Evolutionary conservation across 2,113 vertebrate genomes (phyloP).

Genomic region (Hemibagrus wyckioides): DNA sequence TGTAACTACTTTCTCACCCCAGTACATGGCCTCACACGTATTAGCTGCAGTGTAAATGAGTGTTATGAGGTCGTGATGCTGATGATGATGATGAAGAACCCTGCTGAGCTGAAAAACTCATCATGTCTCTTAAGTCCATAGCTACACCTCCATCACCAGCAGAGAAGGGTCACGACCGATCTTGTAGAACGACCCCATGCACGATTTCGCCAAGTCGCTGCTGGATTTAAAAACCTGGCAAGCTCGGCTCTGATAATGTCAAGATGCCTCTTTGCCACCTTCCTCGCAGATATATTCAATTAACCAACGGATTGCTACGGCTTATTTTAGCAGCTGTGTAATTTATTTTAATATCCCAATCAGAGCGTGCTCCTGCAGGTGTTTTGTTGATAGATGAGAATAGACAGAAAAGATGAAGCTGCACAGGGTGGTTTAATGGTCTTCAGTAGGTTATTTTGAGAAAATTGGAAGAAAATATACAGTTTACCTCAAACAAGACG

Average conservation of each 20-base stretch:
- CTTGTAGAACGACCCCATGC: not conserved
- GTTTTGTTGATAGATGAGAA: conserved; percentile 34
- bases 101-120: not conserved
- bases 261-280: conserved; percentile 42
- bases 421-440: conserved; percentile 32
- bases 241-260: conserved; percentile 55
- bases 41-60: not conserved
- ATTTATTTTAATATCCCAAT: conserved; percentile 18
- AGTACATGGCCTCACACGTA: not conserved
- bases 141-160: not conserved
- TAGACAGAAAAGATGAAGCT: conserved; percentile 48
- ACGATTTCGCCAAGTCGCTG: not conserved
- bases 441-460: not conserved
- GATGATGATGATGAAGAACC: not conserved
- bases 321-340: conserved; percentile 41
- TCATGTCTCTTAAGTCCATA: not conserved
- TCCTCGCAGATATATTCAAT: conserved; percentile 37
- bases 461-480: not conserved
- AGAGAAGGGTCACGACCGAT: conserved; percentile 3
- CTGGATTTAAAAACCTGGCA: not conserved
- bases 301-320: not conserved
- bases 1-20: not conserved
- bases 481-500: not conserved
- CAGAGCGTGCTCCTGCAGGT: conserved; percentile 20
- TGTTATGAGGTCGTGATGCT: not conserved